Conservation (phyloP, 2,797 vertebrate species). For the Pangasius larnaudii region DNA sequence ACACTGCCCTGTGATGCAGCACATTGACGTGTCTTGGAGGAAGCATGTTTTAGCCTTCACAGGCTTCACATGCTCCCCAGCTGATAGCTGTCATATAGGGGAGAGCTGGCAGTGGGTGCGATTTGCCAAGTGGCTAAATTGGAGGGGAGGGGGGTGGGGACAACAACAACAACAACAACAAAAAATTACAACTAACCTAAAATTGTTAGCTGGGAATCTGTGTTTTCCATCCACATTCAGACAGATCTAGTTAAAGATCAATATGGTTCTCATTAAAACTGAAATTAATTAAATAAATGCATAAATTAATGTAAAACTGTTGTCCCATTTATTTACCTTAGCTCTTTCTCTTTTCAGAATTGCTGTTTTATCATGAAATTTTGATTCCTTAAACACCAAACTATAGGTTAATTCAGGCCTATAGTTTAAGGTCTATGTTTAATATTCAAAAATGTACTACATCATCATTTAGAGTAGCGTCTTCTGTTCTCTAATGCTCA, state of each 20-base stretch:
- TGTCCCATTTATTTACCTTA: not conserved
- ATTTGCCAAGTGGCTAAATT: not conserved
- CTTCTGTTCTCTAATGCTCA: slow-evolving; percentile 60
- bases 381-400: slow-evolving; percentile 40
- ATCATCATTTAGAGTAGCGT: slow-evolving; percentile 69
- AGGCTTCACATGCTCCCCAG: not conserved
- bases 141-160: not conserved
- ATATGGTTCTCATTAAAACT: not conserved
- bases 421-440: not conserved
- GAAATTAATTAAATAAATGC: slow-evolving; percentile 8
- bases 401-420: slow-evolving; percentile 40
- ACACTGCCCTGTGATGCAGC: not conserved
- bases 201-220: not conserved
- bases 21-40: not conserved
- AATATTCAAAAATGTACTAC: slow-evolving; percentile 50
- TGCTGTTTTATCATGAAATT: slow-evolving; percentile 48
- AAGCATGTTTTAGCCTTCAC: not conserved
- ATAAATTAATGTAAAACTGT: slow-evolving; percentile 45
- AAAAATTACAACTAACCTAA: not conserved
- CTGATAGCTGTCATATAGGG: not conserved
- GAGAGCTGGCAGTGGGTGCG: not conserved
- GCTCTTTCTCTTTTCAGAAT: slow-evolving; percentile 5
- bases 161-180: not conserved
- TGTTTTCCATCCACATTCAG: not conserved
- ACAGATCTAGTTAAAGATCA: not conserved